Conservation (phyloP, 2,888 invertebrate genomes). For the Diabrotica balteata region DNA sequence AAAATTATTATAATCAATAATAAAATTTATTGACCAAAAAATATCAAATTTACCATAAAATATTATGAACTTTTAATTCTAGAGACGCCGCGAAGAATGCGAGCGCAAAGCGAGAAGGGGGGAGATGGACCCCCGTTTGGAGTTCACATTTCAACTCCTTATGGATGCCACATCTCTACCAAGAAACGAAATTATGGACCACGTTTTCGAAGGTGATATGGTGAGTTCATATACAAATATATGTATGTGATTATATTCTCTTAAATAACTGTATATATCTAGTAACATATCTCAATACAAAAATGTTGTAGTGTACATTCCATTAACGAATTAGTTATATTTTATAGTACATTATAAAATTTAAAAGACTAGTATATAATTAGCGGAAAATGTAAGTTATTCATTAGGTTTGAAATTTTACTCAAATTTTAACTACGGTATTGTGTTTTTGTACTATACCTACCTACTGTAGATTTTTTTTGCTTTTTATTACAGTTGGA, state of each 20-base stretch:
- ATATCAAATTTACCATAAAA: background rate
- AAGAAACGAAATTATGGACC: constrained; percentile 87
- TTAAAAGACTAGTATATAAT: no score
- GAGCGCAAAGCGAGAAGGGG: constrained; percentile 88
- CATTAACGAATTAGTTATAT: no score
- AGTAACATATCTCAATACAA: no score
- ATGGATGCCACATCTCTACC: constrained; percentile 84
- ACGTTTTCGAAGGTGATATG: constrained; percentile 90
- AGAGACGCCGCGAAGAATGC: constrained; percentile 88
- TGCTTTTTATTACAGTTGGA: constrained; percentile 69
- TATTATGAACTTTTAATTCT: constrained; percentile 1
- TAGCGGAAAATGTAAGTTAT: no score
- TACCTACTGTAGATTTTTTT: background rate
- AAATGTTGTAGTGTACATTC: no score
- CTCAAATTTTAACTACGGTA: no score
- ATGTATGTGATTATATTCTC: background rate
- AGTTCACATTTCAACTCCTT: constrained; percentile 87
- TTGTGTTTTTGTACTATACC: no score
- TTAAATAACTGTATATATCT: no score
- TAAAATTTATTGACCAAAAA: background rate
- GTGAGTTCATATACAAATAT: constrained; percentile 57
- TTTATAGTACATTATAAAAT: no score
- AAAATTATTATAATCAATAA: no score
- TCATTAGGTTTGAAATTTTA: no score
- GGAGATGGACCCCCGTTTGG: constrained; percentile 91